These are phyloP conservation scores for Tragelaphus scriptus DNA, from an alignment of 2,113 vertebrate species.

Conservation along the genomic window DNA sequence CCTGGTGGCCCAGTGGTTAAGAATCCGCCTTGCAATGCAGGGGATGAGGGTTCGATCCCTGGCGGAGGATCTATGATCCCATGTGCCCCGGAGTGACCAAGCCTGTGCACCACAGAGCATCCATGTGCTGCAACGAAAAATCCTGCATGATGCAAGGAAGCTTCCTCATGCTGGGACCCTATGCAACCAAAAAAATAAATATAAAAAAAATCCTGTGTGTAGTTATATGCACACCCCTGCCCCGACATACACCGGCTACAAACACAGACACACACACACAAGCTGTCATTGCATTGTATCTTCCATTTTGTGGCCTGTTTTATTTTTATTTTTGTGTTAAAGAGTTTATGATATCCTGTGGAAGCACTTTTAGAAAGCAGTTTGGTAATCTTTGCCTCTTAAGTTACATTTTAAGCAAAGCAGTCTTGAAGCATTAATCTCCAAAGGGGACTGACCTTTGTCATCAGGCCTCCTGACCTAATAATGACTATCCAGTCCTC, in stretches of 20 bases:
- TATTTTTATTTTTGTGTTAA: neutral
- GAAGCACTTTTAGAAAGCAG: neutral
- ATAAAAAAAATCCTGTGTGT: neutral
- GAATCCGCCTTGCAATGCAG: neutral
- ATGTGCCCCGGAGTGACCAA: fast-evolving
- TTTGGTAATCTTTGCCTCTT: neutral
- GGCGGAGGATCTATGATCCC: neutral
- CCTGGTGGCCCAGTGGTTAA: neutral
- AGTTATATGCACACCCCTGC: fast-evolving
- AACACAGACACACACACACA: neutral
- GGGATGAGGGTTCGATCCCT: neutral
- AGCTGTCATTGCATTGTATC: neutral
- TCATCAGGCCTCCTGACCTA: neutral
- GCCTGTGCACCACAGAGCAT: neutral
- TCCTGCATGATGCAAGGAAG: neutral
- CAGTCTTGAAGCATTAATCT: neutral
- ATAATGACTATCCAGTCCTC: too few relatives aligned
- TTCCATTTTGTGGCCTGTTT: neutral
- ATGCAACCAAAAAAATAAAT: neutral
- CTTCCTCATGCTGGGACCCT: neutral
- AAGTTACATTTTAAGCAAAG: neutral
- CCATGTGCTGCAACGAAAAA: fast-evolving
- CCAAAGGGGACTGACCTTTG: neutral
- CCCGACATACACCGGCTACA: neutral
- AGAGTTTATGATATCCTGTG: neutral